These are phyloP conservation scores for Dynastes grantii DNA, from an alignment of 2,888 invertebrate genomes.

Conservation along the genomic window DNA sequence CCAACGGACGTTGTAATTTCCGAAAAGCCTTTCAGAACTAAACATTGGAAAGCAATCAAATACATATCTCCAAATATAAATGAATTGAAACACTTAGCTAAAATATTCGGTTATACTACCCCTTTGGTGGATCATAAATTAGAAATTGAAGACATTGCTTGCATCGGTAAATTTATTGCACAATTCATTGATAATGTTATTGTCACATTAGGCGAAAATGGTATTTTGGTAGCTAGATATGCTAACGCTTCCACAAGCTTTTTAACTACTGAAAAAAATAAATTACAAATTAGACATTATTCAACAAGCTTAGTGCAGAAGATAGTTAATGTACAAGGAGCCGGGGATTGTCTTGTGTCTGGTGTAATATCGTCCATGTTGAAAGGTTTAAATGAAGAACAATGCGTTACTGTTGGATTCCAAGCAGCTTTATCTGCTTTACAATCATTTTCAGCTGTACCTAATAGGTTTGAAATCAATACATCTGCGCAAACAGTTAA, in stretches of 20 bases:
- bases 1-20: constrained; percentile 89
- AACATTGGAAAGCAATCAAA: constrained; percentile 70
- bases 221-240: constrained; percentile 73
- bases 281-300: constrained; percentile 68
- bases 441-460: constrained; percentile 76
- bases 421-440: constrained; percentile 77
- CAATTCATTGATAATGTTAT: constrained; percentile 74
- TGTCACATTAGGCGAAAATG: constrained; percentile 77
- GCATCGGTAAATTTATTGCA: constrained; percentile 68
- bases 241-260: constrained; percentile 62
- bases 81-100: constrained; percentile 82
- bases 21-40: constrained; percentile 77
- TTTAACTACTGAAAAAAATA: constrained; percentile 52
- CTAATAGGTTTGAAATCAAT: constrained; percentile 63
- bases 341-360: constrained; percentile 84
- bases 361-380: constrained; percentile 80
- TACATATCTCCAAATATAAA: constrained; percentile 86
- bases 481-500: constrained; percentile 38
- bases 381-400: constrained; percentile 72
- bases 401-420: constrained; percentile 77
- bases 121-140: constrained; percentile 54
- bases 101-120: constrained; percentile 68
- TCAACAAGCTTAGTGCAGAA: constrained; percentile 67
- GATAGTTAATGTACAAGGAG: constrained; percentile 85
- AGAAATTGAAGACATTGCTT: constrained; percentile 65